Base-by-base conservation (phyloP, 53 echinoderm and acorn worm genomes). In the Stichopus horrens region DNA sequence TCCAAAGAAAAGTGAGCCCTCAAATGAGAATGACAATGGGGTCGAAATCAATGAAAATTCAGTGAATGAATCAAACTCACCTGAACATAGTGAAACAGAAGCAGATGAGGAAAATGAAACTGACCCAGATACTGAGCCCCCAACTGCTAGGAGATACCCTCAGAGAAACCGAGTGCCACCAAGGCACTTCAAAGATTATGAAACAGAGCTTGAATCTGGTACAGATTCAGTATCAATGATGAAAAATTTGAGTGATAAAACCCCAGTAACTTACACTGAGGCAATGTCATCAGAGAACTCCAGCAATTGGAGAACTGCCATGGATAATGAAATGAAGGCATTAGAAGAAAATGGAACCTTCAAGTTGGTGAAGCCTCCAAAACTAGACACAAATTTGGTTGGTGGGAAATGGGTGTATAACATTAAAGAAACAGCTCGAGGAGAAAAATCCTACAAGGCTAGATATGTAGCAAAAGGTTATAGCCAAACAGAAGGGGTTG, bases 301-400 rank as follows among this genome's bases (percentile, higher is more conserved):
- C 5, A 2, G 21, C 5, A 76, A 71, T 0, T 90, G 90, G 87
- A 68, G 87, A 79, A 55, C 23, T 8, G 87, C 90, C 8, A 90
- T 86, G 90, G 52, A 53, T 21, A 66, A 59, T 58, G 87, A 86
- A 86, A 56, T 86, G 18, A 60, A 75, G 6, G 59, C 86, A 4
- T 73, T 87, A 0, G 57, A 90, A 58, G 79, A 87, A 54, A 90
- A 90, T 63, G 21, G 59, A 20, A 85, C 90, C n/a, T 90, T 90
- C 21, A 66, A 86, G 16, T 19, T 90, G 19, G 79, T 79, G 7
- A 90, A 14, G 10, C 87, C 79, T 67, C 90, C 90, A 59, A 55
- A 60, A 8, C 79, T 71, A n/a, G n/a, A n/a, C 23, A 90, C 59
- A 76, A 58, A 77, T 23, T 0, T 54, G 13, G 79, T 86, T 37